These are phyloP conservation scores for Nibea albiflora DNA, from an alignment of 2,113 vertebrate genomes.

Conservation along the genomic window DNA sequence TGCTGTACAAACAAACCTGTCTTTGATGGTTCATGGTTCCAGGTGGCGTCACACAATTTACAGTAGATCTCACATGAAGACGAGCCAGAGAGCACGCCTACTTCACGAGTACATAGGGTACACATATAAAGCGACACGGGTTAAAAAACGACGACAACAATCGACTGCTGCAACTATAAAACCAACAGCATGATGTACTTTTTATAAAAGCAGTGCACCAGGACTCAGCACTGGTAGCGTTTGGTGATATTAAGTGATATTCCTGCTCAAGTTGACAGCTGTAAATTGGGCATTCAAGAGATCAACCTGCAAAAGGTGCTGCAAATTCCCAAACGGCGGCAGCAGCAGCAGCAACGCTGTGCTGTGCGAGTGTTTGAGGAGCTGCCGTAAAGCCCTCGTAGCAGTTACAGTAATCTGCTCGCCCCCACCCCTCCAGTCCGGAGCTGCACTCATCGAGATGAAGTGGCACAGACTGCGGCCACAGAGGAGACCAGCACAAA, in stretches of 20 bases:
- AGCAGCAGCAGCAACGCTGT: not conserved
- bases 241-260: not conserved
- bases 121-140: not conserved
- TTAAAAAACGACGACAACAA: not conserved
- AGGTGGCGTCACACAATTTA: not conserved
- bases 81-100: not conserved
- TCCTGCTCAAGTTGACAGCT: not conserved
- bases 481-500: slow-evolving; percentile 58
- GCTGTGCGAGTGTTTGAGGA: not conserved
- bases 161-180: not conserved
- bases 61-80: not conserved
- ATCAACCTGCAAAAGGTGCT: not conserved
- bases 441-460: slow-evolving; percentile 63
- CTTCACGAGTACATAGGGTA: not conserved
- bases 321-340: not conserved
- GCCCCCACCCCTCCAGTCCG: slow-evolving; percentile 26
- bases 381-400: not conserved
- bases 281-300: slow-evolving; percentile 18
- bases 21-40: not conserved
- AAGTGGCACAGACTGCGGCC: slow-evolving; percentile 57
- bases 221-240: not conserved
- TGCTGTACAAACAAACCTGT: not conserved
- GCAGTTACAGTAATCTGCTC: slow-evolving; percentile 57
- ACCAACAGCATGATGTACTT: not conserved
- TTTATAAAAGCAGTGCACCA: too few relatives aligned